Evolutionary conservation across 2,888 invertebrate genomes (phyloP).

Genomic region (Ormyrus nitidulus): DNA sequence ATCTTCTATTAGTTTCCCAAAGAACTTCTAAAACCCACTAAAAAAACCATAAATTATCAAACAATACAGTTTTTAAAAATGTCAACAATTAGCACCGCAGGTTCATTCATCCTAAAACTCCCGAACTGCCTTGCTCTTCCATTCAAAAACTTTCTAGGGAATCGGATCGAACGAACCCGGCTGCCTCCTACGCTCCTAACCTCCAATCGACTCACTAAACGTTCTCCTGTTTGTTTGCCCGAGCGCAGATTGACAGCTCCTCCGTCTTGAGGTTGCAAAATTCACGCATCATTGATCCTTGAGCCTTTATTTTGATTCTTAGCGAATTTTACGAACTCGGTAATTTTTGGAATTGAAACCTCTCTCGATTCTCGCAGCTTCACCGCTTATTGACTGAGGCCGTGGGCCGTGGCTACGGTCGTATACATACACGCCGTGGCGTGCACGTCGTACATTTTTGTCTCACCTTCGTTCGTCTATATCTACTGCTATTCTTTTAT

Average conservation of each 20-base stretch:
- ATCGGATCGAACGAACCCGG: conserved; percentile 11
- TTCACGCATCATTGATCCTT: conserved; percentile 1
- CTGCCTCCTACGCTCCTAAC: conserved; percentile 19
- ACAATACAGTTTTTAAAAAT: conserved; percentile 15
- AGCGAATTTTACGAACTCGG: too few species aligned
- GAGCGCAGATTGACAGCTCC: neutral
- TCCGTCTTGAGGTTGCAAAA: neutral
- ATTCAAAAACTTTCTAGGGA: conserved; percentile 15
- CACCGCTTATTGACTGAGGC: too few species aligned
- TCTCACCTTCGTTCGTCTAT: too few species aligned
- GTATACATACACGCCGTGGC: too few species aligned
- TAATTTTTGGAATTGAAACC: too few species aligned
- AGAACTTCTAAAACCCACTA: neutral
- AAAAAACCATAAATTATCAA: neutral
- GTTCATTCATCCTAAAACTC: conserved; percentile 1
- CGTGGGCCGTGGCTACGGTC: too few species aligned
- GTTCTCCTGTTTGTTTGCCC: neutral
- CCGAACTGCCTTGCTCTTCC: neutral
- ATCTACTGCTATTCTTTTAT: too few species aligned
- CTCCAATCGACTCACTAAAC: conserved; percentile 27
- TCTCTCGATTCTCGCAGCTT: too few species aligned
- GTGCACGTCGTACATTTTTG: too few species aligned
- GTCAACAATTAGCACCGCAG: conserved; percentile 21
- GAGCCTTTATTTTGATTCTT: too few species aligned
- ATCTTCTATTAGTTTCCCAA: neutral